These are phyloP conservation scores for Ceratoteleas bidentatus DNA, from an alignment of 1,140 invertebrate species.

Conservation along the genomic window DNA sequence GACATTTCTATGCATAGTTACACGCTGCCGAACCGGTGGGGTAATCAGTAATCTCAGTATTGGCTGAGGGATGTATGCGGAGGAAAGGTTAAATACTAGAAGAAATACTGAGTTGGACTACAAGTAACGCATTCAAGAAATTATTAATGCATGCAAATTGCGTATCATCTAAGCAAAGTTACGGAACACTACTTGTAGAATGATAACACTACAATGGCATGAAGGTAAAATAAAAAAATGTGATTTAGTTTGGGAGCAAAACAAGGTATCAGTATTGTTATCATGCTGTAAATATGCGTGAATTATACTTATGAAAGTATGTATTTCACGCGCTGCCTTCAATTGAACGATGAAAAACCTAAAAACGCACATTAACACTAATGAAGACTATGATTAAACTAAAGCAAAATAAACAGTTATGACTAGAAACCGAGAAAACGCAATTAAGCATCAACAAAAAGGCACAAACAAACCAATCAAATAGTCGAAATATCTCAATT, in stretches of 20 bases:
- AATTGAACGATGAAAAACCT: conserved; percentile 17
- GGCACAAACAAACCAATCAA: conserved; percentile 13
- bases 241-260: conserved; percentile 4
- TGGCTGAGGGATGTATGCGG: too few relatives aligned
- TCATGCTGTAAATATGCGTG: conserved; percentile 33
- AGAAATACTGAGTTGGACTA: too few relatives aligned
- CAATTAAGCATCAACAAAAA: conserved; percentile 10
- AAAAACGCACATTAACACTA: conserved; percentile 26
- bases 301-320: conserved; percentile 44
- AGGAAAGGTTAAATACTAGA: too few relatives aligned
- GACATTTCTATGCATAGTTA: too few relatives aligned
- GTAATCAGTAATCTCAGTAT: too few relatives aligned
- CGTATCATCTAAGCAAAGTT: too few relatives aligned
- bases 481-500: conserved; percentile 31
- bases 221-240: background rate
- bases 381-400: conserved; percentile 15
- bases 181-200: too few relatives aligned
- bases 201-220: too few relatives aligned
- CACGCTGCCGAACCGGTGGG: too few relatives aligned
- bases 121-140: too few relatives aligned
- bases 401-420: conserved; percentile 13
- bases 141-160: too few relatives aligned
- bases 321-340: conserved; percentile 29
- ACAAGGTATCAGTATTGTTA: conserved; percentile 14
- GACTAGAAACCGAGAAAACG: background rate